These are phyloP conservation scores for Ornithoptera priamus DNA, from an alignment of 2,888 invertebrate species.

Conservation along the genomic window DNA sequence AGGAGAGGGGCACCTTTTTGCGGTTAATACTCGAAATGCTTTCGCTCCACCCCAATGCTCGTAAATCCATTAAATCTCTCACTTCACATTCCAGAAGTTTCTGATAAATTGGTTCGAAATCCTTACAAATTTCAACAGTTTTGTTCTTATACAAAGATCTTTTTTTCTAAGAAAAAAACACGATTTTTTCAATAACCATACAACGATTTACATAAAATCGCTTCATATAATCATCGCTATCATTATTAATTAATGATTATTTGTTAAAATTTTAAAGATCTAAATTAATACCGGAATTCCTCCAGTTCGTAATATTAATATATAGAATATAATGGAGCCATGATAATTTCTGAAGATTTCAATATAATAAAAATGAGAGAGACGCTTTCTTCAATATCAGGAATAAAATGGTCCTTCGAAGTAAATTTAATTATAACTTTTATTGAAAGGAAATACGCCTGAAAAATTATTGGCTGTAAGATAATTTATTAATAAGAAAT, in stretches of 20 bases:
- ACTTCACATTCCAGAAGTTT: conserved; percentile 20
- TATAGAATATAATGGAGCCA: background rate
- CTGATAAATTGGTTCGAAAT: conserved; percentile 21
- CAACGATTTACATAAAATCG: background rate
- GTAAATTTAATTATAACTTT: conserved; percentile 4
- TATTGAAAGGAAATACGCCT: background rate
- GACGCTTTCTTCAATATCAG: background rate
- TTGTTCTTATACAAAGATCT: background rate
- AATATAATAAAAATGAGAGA: background rate
- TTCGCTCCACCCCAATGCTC: conserved; percentile 9
- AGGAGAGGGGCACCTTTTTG: conserved; percentile 12
- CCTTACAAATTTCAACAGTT: conserved; percentile 18
- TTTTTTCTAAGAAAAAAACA: background rate
- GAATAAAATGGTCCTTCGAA: background rate
- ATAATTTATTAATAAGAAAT: background rate
- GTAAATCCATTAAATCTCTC: conserved; percentile 25
- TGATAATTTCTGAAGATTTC: background rate
- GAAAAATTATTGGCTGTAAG: background rate
- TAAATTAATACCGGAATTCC: too few relatives aligned
- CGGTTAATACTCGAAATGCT: conserved; percentile 22
- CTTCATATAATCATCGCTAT: background rate
- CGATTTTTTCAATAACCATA: too few relatives aligned
- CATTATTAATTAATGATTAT: too few relatives aligned
- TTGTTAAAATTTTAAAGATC: too few relatives aligned
- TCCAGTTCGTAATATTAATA: background rate